These are phyloP conservation scores for Gadopsis bispinosus DNA, from an alignment of 2,797 vertebrate genomes.

Conservation along the genomic window DNA sequence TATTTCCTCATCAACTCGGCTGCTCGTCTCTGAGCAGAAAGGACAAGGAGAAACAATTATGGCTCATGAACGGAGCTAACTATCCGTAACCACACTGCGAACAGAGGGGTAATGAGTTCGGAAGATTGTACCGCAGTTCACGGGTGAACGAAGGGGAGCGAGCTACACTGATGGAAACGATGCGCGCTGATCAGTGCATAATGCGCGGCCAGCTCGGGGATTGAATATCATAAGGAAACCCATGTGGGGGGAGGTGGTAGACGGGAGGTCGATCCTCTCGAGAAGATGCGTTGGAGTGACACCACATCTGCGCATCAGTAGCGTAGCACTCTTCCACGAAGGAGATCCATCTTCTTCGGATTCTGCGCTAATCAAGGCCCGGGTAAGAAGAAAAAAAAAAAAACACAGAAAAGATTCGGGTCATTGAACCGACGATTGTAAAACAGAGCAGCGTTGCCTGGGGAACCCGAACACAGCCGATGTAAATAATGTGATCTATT, in stretches of 20 bases:
- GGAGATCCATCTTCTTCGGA: conserved; percentile 65
- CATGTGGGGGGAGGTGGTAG: conserved; percentile 51
- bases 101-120: conserved; percentile 76
- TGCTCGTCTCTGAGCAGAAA: conserved; percentile 57
- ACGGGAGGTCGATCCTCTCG: conserved; percentile 26
- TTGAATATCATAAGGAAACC: conserved; percentile 76
- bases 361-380: conserved; percentile 77
- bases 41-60: conserved; percentile 76
- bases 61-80: conserved; percentile 72
- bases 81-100: conserved; percentile 68
- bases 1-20: background rate
- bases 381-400: conserved; percentile 34
- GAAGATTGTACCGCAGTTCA: conserved; percentile 64
- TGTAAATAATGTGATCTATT: conserved; percentile 91
- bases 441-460: conserved; percentile 85
- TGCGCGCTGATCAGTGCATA: conserved; percentile 79
- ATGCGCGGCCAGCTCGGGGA: conserved; percentile 69
- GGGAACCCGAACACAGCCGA: conserved; percentile 89
- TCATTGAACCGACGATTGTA: conserved; percentile 73
- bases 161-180: conserved; percentile 78
- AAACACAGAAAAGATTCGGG: conserved; percentile 47
- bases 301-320: conserved; percentile 80
- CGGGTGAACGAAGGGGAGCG: conserved; percentile 75
- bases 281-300: conserved; percentile 73
- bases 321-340: conserved; percentile 40